A percentile compares a stretch with the other conserved stretches of the same genome.
Evolutionary conservation across 2,888 invertebrate genomes (phyloP).

Genomic region (Pseudococcus longispinus): DNA sequence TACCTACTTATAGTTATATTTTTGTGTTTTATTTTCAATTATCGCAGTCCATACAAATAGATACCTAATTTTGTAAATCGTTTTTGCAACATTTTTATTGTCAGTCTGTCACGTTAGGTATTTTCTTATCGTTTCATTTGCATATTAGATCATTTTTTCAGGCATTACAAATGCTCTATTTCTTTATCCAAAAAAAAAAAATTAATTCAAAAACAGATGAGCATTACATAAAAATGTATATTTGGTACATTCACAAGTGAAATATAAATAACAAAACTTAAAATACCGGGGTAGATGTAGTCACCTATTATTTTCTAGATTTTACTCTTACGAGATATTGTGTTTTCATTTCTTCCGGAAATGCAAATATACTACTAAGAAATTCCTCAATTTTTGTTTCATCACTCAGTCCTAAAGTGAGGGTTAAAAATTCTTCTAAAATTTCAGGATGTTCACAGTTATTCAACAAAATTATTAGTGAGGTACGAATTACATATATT

Average conservation of each 20-base stretch:
- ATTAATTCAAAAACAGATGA: no score
- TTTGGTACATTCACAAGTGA: background rate
- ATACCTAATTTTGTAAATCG: no score
- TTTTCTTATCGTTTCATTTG: background rate
- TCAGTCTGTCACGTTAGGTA: background rate
- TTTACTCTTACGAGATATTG: no score
- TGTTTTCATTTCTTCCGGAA: background rate
- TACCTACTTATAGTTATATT: background rate
- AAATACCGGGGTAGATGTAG: background rate
- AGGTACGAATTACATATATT: background rate
- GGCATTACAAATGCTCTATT: background rate
- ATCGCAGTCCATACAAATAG: background rate
- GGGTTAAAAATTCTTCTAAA: background rate
- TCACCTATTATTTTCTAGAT: background rate
- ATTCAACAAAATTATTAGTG: background rate
- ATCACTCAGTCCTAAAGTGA: background rate
- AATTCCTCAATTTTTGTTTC: background rate
- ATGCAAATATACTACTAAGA: background rate
- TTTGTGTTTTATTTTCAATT: background rate
- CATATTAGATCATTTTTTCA: background rate
- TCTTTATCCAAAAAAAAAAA: background rate
- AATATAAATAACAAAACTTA: background rate
- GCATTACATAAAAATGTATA: background rate
- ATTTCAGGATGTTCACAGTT: background rate
- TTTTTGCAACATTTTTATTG: background rate